Evolutionary conservation across 2,888 invertebrate species (phyloP), one percentile per base, ranked within the genome.

Genomic region (Thalpophila matura): DNA sequence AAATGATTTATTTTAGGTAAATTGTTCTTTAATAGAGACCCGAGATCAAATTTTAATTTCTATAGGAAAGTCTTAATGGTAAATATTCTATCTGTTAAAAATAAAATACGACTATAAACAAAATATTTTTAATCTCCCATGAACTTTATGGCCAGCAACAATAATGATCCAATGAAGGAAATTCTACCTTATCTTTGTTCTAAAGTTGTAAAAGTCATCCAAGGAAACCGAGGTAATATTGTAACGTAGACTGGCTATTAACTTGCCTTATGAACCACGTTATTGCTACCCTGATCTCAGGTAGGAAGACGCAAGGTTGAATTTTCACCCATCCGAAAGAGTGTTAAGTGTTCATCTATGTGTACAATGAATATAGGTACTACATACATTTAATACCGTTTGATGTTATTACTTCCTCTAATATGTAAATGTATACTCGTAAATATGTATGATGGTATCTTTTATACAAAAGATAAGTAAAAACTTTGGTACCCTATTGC

Each of bases 251-350:
- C 9, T 18, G 53, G 43, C 35, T 47, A 53, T 43, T 20, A 62
- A 38, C 31, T 47, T 49, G 7, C 16, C 7, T 53, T 46, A 54
- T 40, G 42, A 56, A 46, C 38, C 29, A 56, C 12, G 16, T 56
- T 43, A 71, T 53, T 38, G 42, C 37, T 35, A 1, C 0, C 43
- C 1, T 6, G 7, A 40, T 20, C 27, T 20, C 10, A 50, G 40
- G 16, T 46, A 33, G 14, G 9, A 47, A 16, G 16, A 3, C 16
- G n/a, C 31, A 20, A 31, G 9, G 7, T 6, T 33, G n/a, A 29
- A 35, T 29, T 49, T 10, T 6, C 7, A 35, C 16, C 12, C n/a
- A 24, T 45, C 29, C 42, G 18, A 47, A 27, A 18, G 4, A 37
- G 24, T n/a, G n/a, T n/a, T n/a, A n/a, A n/a, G n/a, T n/a, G n/a